Conservation (phyloP, 2,888 invertebrate genomes). For the Tortrix viridana region DNA sequence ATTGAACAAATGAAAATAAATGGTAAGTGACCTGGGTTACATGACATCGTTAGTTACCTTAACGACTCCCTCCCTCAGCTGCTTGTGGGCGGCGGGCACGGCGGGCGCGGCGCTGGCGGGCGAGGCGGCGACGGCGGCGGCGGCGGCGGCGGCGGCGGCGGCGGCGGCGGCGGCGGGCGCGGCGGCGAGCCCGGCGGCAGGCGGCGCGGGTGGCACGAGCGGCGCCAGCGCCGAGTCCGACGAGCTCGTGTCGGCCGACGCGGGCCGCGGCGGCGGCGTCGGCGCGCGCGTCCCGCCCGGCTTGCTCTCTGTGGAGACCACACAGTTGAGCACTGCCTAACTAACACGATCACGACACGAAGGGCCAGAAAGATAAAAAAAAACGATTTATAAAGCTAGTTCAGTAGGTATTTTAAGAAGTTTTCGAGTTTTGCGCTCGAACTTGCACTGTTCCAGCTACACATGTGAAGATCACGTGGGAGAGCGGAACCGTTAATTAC, state of each 20-base stretch:
- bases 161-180: constrained; percentile 40
- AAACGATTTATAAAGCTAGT: too few species aligned
- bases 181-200: constrained; percentile 54
- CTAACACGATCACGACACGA: too few species aligned
- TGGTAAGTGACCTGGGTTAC: too few species aligned
- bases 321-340: constrained; percentile 1
- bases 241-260: constrained; percentile 84
- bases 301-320: constrained; percentile 9
- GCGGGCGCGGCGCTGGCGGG: constrained; percentile 47
- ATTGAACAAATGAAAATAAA: too few species aligned
- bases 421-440: too few species aligned
- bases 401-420: too few species aligned
- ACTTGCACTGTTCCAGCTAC: too few species aligned
- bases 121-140: constrained; percentile 63
- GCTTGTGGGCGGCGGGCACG: constrained; percentile 44
- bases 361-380: too few species aligned
- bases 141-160: constrained; percentile 76
- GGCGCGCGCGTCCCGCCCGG: constrained; percentile 48
- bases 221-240: constrained; percentile 80
- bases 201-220: constrained; percentile 56
- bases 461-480: too few species aligned
- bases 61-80: constrained; percentile 56
- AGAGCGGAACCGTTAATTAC: too few species aligned
- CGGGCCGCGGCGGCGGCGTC: constrained; percentile 74
- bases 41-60: constrained; percentile 49